Evolutionary conservation across 1,140 invertebrate species (phyloP).

Genomic region (Zaprionus inermis): DNA sequence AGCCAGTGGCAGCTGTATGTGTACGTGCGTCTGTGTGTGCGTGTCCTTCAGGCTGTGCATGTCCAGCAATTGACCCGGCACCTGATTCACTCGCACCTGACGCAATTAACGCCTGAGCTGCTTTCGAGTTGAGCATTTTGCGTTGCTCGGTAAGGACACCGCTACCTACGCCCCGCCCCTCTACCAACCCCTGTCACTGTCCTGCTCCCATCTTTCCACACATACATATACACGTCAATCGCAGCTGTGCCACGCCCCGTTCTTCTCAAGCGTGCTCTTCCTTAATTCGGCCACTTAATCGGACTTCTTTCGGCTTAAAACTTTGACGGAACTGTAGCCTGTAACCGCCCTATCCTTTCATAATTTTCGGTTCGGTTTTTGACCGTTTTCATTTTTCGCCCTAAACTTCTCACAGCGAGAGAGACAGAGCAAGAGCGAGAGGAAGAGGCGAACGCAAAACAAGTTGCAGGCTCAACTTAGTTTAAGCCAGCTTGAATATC

Average conservation of each 20-base stretch:
- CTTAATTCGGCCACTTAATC: constrained; percentile 8
- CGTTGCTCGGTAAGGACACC: neutral
- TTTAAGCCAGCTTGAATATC: neutral
- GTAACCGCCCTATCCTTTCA: neutral
- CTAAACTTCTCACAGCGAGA: neutral
- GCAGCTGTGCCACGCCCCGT: too few relatives aligned
- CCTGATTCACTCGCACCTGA: constrained; percentile 12
- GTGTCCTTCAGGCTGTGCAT: constrained; percentile 13
- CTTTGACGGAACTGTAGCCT: neutral
- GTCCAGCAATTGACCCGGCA: constrained; percentile 28
- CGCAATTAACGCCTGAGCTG: constrained; percentile 38
- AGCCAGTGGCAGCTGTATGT: constrained; percentile 24
- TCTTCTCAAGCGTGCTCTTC: neutral
- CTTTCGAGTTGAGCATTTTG: neutral
- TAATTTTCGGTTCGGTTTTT: constrained; percentile 12
- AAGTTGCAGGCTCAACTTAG: constrained; percentile 1
- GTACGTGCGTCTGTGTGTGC: neutral
- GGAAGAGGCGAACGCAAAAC: neutral
- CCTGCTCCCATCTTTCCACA: too few relatives aligned
- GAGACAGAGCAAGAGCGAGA: neutral
- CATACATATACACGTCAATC: too few relatives aligned
- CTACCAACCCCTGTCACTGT: neutral
- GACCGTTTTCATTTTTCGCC: neutral
- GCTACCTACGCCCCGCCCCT: neutral
- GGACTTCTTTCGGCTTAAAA: constrained; percentile 8